Evolutionary conservation across 2,888 invertebrate genomes (phyloP).

Genomic region (Ethmia dodecea): DNA sequence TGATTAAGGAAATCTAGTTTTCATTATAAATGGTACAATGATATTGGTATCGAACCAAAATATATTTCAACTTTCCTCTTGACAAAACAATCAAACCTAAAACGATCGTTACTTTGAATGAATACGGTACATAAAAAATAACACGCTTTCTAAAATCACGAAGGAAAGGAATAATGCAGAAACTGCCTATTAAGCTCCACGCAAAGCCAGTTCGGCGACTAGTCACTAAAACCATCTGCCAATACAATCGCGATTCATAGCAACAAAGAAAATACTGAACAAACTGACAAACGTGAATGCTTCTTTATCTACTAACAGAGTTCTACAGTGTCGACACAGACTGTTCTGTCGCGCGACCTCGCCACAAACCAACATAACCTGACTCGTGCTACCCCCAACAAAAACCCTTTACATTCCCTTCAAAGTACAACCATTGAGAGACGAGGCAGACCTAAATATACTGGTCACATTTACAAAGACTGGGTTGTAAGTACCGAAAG

Average conservation of each 20-base stretch:
- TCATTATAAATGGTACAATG: no score
- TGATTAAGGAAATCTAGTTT: no score
- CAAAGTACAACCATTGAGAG: conserved; percentile 25
- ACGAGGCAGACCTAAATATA: conserved; percentile 42
- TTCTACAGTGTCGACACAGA: conserved; percentile 66
- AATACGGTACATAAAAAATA: no score
- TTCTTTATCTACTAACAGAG: conserved; percentile 69
- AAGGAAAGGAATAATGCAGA: no score
- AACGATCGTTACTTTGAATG: no score
- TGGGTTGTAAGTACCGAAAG: conserved; percentile 62
- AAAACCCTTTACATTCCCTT: conserved; percentile 27
- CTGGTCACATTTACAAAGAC: conserved; percentile 64
- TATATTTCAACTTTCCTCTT: no score
- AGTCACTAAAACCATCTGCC: conserved; percentile 54
- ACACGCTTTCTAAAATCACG: no score
- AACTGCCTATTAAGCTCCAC: no score
- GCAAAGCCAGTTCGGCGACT: no score
- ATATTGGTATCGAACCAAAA: no score
- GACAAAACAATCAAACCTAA: no score
- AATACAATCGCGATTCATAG: conserved; percentile 65
- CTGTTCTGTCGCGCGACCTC: conserved; percentile 67
- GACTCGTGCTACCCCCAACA: conserved; percentile 29
- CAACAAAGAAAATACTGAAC: conserved; percentile 65
- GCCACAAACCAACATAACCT: conserved; percentile 39
- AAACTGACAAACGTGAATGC: conserved; percentile 58